Evolutionary conservation across 2,888 invertebrate genomes (phyloP).

Genomic region (Dasypolia templi): DNA sequence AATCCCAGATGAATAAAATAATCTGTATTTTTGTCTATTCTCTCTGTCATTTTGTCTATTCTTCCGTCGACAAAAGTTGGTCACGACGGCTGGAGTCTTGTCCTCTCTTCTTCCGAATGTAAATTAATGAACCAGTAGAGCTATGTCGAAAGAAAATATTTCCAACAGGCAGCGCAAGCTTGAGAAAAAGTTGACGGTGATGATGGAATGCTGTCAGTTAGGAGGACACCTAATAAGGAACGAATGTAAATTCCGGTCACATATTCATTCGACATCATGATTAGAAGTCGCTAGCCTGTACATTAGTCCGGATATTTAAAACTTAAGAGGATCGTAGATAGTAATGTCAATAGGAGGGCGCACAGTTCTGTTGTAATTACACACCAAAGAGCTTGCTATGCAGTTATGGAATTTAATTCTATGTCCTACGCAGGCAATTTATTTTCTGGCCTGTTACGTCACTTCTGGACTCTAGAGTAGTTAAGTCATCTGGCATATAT

Average conservation of each 20-base stretch:
- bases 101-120: neutral
- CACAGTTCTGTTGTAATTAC: neutral
- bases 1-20: too few species aligned
- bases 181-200: constrained; percentile 1
- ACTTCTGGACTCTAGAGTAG: neutral
- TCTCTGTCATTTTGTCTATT: too few species aligned
- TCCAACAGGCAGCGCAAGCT: neutral
- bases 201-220: constrained; percentile 27
- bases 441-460: neutral
- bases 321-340: neutral
- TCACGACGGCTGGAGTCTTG: too few species aligned
- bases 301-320: neutral
- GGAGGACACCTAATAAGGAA: constrained; percentile 2
- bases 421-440: neutral
- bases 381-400: neutral
- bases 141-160: neutral
- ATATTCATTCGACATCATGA: neutral
- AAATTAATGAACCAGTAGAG: neutral
- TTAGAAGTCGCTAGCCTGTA: neutral
- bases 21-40: too few species aligned
- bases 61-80: too few species aligned
- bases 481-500: neutral
- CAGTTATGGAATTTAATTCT: neutral
- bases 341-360: neutral
- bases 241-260: constrained; percentile 1